Conservation (phyloP, 1,140 invertebrate genomes). For the Drosophila sp. region DNA sequence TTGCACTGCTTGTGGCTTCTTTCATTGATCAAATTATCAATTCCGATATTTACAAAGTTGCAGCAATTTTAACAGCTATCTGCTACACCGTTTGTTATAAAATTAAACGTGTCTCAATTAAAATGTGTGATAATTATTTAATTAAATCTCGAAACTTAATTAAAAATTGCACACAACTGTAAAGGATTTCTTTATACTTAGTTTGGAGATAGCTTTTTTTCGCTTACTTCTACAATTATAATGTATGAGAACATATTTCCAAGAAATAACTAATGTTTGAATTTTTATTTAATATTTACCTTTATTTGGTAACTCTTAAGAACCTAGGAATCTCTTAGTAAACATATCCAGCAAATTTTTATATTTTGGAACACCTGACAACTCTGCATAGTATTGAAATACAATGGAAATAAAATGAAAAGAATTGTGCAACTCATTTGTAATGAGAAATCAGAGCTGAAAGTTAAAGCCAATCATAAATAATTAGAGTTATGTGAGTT, state of each 20-base stretch:
- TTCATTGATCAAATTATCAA: not conserved
- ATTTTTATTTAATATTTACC: too few species aligned
- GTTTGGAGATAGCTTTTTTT: too few species aligned
- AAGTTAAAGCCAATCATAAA: slow-evolving; percentile 9
- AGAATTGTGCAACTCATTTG: not conserved
- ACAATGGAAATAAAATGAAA: not conserved
- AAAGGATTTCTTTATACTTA: too few species aligned
- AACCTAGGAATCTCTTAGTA: too few species aligned
- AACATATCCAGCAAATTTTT: too few species aligned
- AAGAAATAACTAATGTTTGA: too few species aligned
- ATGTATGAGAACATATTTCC: too few species aligned
- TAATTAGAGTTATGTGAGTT: not conserved
- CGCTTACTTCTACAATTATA: too few species aligned
- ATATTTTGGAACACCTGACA: too few species aligned
- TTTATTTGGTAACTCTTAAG: not conserved
- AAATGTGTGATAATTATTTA: slow-evolving; percentile 4
- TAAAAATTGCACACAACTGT: slow-evolving; percentile 3
- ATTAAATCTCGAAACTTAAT: not conserved
- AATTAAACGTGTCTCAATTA: slow-evolving; percentile 9
- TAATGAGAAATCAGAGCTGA: slow-evolving; percentile 5
- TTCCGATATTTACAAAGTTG: slow-evolving; percentile 22
- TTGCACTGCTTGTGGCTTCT: not conserved
- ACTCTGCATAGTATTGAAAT: not conserved
- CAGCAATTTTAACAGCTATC: not conserved
- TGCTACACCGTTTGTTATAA: not conserved